These are phyloP conservation scores for Potorous gilbertii DNA, from an alignment of 2,797 vertebrate species.

Conservation along the genomic window DNA sequence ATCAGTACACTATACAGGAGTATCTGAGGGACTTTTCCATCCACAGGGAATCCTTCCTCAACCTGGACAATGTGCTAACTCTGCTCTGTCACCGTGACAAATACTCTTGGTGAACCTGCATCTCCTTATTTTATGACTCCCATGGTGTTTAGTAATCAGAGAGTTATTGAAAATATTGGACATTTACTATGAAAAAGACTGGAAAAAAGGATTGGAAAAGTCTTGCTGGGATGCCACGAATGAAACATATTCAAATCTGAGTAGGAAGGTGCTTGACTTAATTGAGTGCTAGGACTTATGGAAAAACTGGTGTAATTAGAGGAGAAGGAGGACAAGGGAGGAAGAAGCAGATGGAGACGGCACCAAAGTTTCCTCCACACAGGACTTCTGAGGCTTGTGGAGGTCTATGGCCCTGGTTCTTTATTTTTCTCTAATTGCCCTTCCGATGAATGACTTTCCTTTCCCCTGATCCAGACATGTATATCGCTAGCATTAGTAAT, in stretches of 20 bases:
- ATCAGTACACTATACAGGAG: background rate
- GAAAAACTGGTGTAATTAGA: background rate
- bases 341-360: background rate
- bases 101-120: background rate
- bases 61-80: background rate
- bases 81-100: background rate
- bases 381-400: background rate
- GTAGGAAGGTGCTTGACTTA: background rate
- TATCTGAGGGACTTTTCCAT: background rate
- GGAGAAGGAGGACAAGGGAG: background rate
- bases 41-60: background rate
- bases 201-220: background rate
- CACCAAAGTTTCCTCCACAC: no score
- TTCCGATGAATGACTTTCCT: background rate
- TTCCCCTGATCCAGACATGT: background rate
- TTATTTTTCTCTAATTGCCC: background rate
- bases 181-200: background rate
- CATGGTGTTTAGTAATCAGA: background rate
- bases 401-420: background rate
- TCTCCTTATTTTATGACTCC: background rate
- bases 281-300: background rate
- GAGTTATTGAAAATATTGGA: background rate
- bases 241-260: background rate
- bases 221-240: background rate
- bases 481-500: background rate